phyloP scores from a whole-genome alignment of 2,113 vertebrate species.

The Tringa solitaria region DNA sequence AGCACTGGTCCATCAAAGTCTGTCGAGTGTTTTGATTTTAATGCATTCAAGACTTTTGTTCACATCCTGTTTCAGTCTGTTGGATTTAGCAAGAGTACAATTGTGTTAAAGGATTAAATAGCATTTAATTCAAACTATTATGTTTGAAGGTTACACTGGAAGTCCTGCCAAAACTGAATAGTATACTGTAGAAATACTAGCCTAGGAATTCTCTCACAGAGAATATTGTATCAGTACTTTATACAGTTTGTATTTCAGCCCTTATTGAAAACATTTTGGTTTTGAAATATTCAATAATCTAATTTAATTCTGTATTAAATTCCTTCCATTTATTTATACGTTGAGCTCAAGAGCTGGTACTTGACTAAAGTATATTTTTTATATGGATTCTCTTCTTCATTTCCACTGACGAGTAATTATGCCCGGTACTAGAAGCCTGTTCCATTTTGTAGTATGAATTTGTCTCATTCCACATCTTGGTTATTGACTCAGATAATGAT shows the following conservation, averaged over 20 bases:
- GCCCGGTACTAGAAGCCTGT: neutral
- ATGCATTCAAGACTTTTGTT: neutral
- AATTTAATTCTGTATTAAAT: neutral
- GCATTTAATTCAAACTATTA: neutral
- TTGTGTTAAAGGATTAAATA: neutral
- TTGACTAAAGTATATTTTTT: neutral
- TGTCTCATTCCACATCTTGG: neutral
- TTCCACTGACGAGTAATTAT: neutral
- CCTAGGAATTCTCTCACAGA: neutral
- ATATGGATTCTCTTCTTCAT: neutral
- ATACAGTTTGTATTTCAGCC: neutral
- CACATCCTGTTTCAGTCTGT: neutral
- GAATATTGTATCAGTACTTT: neutral
- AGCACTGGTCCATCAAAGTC: neutral
- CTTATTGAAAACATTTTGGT: neutral
- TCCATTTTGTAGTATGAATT: neutral
- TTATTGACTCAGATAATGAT: neutral
- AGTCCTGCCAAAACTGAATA: neutral
- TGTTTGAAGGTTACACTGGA: neutral
- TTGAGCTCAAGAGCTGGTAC: neutral
- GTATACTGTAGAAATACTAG: neutral
- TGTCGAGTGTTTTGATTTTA: neutral
- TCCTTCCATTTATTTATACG: neutral
- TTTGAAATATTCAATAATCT: neutral
- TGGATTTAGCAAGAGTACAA: neutral